phyloP scores from a whole-genome alignment of 2,113 vertebrate genomes.

The Spea multiplicata region DNA sequence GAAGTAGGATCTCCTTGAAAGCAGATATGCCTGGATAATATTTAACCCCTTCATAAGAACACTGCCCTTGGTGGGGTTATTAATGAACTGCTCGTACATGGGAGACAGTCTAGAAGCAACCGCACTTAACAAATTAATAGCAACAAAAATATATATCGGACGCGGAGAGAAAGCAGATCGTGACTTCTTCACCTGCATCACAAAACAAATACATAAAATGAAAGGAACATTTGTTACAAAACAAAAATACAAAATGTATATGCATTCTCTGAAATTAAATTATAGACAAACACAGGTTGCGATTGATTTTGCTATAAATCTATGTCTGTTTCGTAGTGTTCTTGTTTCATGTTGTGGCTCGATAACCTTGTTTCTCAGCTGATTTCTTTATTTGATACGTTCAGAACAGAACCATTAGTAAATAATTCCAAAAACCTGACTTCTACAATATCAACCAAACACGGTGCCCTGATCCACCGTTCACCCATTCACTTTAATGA shows the following conservation, averaged over 20 bases:
- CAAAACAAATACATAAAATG: constrained; percentile 1
- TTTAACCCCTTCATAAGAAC: neutral
- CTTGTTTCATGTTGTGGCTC: constrained; percentile 38
- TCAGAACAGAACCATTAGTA: constrained; percentile 11
- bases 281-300: constrained; percentile 34
- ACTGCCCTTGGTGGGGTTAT: too few species aligned
- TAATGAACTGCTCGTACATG: too few species aligned
- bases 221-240: constrained; percentile 4
- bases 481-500: too few species aligned
- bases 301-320: constrained; percentile 44
- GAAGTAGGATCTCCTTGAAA: neutral
- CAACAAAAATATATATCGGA: neutral
- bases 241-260: constrained; percentile 1
- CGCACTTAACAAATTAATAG: neutral
- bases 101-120: neutral
- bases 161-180: neutral
- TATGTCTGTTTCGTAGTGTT: constrained; percentile 27
- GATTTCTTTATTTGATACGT: constrained; percentile 22
- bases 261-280: constrained; percentile 28
- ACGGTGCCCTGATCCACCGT: too few species aligned
- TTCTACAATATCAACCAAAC: too few species aligned
- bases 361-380: constrained; percentile 25
- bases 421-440: constrained; percentile 17
- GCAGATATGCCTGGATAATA: neutral
- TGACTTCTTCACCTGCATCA: neutral